Conservation (phyloP, 2,888 invertebrate species). For the Leptinotarsa juncta region DNA sequence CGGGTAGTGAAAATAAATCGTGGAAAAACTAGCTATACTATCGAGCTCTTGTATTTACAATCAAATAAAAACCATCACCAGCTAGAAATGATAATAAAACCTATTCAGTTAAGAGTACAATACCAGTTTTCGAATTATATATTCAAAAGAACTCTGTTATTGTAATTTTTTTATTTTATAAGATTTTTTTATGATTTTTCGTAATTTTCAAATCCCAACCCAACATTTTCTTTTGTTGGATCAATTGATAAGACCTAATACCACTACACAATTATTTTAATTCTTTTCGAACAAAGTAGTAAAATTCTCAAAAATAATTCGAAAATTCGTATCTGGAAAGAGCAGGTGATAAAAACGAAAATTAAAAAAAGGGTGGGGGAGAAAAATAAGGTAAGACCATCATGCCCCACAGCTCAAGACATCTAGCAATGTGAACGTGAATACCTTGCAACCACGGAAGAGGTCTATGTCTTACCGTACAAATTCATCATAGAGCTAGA, state of each 20-base stretch:
- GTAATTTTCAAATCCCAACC: too few species aligned
- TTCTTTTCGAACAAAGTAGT: neutral
- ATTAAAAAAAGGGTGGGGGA: constrained; percentile 27
- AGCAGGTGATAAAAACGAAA: constrained; percentile 32
- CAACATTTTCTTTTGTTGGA: too few species aligned
- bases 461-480: constrained; percentile 83
- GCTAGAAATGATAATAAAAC: constrained; percentile 36
- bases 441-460: constrained; percentile 52
- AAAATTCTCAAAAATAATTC: constrained; percentile 2
- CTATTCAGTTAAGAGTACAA: constrained; percentile 6
- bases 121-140: constrained; percentile 25
- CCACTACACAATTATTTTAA: too few species aligned
- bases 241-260: too few species aligned
- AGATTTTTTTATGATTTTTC: neutral
- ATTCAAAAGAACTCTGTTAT: neutral
- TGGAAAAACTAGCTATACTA: constrained; percentile 24
- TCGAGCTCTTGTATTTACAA: constrained; percentile 40
- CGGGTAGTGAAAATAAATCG: constrained; percentile 35
- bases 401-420: constrained; percentile 51
- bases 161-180: neutral
- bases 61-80: constrained; percentile 48
- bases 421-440: constrained; percentile 48
- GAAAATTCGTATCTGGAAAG: constrained; percentile 24
- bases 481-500: constrained; percentile 96
- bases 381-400: constrained; percentile 43